Conservation (phyloP, 2,113 vertebrate species). For the Muntiacus reevesi region DNA sequence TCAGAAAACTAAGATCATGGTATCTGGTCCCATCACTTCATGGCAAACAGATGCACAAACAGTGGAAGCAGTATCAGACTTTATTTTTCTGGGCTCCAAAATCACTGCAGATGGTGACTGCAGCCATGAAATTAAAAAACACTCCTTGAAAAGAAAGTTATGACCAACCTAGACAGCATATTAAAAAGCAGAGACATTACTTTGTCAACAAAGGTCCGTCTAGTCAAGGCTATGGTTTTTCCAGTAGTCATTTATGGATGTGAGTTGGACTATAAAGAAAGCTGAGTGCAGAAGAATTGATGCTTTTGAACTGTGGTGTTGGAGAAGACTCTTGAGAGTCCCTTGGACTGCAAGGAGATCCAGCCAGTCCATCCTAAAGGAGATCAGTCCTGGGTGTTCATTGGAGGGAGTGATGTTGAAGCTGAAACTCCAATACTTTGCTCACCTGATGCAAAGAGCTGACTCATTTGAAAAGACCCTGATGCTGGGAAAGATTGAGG, state of each 20-base stretch:
- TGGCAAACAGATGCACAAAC: not conserved
- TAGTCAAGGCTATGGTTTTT: not conserved
- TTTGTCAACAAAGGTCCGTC: not conserved
- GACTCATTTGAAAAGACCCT: not conserved
- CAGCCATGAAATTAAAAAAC: not conserved
- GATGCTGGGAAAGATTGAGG: not conserved
- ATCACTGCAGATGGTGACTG: not conserved
- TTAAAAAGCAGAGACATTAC: not conserved
- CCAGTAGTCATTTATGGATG: not conserved
- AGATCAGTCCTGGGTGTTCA: not conserved
- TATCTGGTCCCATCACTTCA: not conserved
- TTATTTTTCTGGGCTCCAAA: rapidly evolving
- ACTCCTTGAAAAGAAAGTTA: not conserved
- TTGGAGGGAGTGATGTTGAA: not conserved
- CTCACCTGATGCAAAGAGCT: not conserved
- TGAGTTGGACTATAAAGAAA: not conserved
- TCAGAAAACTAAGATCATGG: not conserved
- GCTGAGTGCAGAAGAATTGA: not conserved
- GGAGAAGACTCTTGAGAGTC: too few species aligned
- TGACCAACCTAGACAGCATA: not conserved
- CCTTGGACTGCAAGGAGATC: not conserved
- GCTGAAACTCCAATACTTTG: not conserved
- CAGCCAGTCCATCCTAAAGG: not conserved
- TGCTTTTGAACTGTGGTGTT: not conserved
- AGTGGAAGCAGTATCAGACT: not conserved